These are phyloP conservation scores for Anseranas semipalmata DNA, from an alignment of 2,113 vertebrate species.

Conservation along the genomic window DNA sequence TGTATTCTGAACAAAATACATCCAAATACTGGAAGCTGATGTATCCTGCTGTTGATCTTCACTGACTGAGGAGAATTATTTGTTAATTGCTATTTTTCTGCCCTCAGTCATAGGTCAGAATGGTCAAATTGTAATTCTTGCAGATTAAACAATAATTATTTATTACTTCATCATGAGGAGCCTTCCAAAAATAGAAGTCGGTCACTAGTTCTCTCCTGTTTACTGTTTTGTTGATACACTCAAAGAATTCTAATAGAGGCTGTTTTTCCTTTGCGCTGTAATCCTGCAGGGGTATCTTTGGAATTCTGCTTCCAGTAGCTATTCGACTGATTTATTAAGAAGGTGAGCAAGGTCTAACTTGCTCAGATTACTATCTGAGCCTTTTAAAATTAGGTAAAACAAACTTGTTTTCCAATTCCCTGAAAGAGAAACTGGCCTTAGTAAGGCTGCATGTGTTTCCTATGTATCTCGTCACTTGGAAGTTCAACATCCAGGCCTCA, in stretches of 20 bases:
- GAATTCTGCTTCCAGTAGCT: neutral
- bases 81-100: neutral
- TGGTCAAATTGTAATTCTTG: neutral
- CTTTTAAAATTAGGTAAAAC: conserved; percentile 1
- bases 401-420: neutral
- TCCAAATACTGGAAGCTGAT: neutral
- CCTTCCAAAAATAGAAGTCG: neutral
- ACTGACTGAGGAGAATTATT: neutral
- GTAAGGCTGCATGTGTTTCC: neutral
- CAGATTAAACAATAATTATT: neutral
- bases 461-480: neutral
- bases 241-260: neutral
- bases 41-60: neutral
- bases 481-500: neutral
- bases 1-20: neutral
- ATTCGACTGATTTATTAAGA: neutral
- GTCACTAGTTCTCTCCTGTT: neutral
- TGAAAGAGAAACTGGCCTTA: neutral
- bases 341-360: neutral
- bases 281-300: neutral
- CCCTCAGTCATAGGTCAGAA: neutral
- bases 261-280: neutral
- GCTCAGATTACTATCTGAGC: neutral
- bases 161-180: neutral
- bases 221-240: neutral